Conservation (phyloP, 1,140 invertebrate genomes). For the Ylistrum balloti region DNA sequence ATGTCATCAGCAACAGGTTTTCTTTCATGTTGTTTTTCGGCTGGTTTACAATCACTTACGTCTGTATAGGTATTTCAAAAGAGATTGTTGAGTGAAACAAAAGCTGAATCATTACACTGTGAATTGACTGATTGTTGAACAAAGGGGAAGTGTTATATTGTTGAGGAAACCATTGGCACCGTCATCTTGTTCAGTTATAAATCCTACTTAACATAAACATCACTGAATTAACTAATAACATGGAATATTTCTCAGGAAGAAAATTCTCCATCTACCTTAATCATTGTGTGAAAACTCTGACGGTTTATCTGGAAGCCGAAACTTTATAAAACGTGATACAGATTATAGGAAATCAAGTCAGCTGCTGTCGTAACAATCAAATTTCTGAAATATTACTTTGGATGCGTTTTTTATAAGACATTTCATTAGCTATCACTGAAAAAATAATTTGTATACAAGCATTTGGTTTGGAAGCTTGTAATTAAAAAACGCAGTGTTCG, state of each 20-base stretch:
- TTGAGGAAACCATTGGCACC: not conserved
- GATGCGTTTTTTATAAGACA: not conserved
- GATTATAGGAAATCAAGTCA: not conserved
- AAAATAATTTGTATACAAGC: not conserved
- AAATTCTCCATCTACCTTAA: not conserved
- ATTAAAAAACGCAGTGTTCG: not conserved
- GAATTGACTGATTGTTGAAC: too few relatives aligned
- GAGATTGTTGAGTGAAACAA: too few relatives aligned
- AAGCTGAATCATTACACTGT: too few relatives aligned
- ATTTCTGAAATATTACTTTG: not conserved
- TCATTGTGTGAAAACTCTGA: conserved; percentile 32
- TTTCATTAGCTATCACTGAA: not conserved
- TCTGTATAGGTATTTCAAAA: too few relatives aligned
- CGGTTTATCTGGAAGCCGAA: not conserved
- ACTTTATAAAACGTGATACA: not conserved
- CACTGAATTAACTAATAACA: not conserved
- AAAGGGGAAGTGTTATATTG: not conserved
- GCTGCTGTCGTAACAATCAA: not conserved
- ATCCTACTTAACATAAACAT: not conserved
- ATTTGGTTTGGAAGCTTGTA: not conserved
- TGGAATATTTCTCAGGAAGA: not conserved
- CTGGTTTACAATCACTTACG: too few relatives aligned
- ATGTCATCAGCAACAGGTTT: not conserved
- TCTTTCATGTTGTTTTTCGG: too few relatives aligned
- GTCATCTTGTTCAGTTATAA: not conserved